phyloP scores from a whole-genome alignment of 2,113 vertebrate genomes.

The Oreocharis arfaki region DNA sequence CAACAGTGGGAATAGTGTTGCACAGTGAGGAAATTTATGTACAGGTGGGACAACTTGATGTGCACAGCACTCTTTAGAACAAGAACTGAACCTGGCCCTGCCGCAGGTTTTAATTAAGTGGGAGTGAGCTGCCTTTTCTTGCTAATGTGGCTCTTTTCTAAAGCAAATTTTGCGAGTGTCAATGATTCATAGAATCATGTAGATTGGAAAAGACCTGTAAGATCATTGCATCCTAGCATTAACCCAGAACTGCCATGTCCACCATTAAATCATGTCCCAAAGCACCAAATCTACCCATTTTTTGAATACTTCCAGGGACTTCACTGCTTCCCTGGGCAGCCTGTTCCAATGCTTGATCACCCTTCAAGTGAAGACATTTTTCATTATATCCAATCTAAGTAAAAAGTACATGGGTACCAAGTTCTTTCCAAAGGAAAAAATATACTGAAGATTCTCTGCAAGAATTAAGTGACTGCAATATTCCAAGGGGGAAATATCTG shows the following conservation, averaged over 20 bases:
- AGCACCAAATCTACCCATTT: background rate
- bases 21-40: rapidly evolving
- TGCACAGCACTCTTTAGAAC: background rate
- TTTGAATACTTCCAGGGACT: background rate
- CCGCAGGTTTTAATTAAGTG: background rate
- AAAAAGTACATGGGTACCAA: background rate
- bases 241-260: background rate
- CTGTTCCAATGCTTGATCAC: background rate
- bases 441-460: background rate
- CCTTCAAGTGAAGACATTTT: background rate
- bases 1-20: rapidly evolving
- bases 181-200: background rate
- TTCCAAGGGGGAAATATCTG: background rate
- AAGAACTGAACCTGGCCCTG: background rate
- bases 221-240: background rate
- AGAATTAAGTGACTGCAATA: background rate
- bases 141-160: background rate
- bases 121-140: background rate
- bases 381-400: background rate
- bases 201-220: background rate
- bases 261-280: background rate
- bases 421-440: background rate
- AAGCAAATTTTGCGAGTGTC: background rate
- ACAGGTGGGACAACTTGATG: background rate
- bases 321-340: background rate